Base-by-base conservation (phyloP, 2,113 vertebrate species). In the Nasalis larvatus region DNA sequence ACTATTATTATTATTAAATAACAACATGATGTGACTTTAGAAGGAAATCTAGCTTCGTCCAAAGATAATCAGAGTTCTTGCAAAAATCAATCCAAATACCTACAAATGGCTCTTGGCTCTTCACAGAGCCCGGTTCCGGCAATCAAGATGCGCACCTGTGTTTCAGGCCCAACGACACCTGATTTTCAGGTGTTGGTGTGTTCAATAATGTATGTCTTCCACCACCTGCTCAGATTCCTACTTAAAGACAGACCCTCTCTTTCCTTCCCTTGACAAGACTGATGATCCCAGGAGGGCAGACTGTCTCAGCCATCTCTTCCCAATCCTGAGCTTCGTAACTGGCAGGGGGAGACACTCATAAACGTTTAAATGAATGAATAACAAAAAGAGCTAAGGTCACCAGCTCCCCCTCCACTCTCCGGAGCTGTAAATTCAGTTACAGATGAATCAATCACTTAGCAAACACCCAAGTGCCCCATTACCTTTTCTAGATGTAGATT, bases 401-500 rank as follows among this genome's bases (percentile, higher is more conserved):
- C 0, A 1, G 6, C 3, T 37, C 42, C 12, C 66, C 1, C 1
- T 0, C 71, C 2, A 1, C 0, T 0, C 42, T 4, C 0, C 30
- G 0, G 37, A 56, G 11, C 9, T 0, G 20, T 0, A 4, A 4
- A 2, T 40, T 8, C 32, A 8, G 42, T 3, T 0, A 2, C 0
- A 42, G 17, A 20, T 0, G 4, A 20, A 11, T 4, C 8, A 2
- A 0, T 0, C 21, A 4, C 58, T 1, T 2, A 6, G 37, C 71
- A 1, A 6, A 30, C 0, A 6, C 37, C 63, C 85, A 8, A 1
- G 40, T 10, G 0, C 47, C 18, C 2, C n/a, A 98, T 98, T 98
- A 99, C 99, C 99, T 99, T 99, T 97, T 99, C 99, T 83, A 99
- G 98, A 94, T 99, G 99, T 4, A 99, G 99, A 97, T 99, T 99